Percentiles rank a stretch among this genome's conserved stretches.
These are phyloP conservation scores for Hyposmocoma kahamanoa DNA, from an alignment of 1,140 invertebrate species.

Conservation along the genomic window DNA sequence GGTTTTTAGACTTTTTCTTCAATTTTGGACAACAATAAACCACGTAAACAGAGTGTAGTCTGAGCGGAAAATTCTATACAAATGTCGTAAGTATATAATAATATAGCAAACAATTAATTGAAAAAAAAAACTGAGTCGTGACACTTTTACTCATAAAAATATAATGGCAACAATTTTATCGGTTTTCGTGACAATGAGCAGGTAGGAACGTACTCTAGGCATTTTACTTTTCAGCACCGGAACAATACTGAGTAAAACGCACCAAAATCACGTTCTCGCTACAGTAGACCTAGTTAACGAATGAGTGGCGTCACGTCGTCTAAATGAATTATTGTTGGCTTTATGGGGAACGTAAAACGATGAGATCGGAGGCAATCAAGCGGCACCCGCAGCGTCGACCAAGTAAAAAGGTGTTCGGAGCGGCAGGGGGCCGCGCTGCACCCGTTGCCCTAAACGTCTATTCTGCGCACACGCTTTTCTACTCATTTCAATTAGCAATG, in stretches of 20 bases:
- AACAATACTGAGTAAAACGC: constrained; percentile 4
- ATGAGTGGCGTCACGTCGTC: constrained; percentile 69
- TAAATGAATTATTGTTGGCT: constrained; percentile 73
- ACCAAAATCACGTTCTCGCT: constrained; percentile 40
- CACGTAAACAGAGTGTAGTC: too few relatives aligned
- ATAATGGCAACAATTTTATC: too few relatives aligned
- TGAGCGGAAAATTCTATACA: too few relatives aligned
- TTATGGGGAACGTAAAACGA: constrained; percentile 70
- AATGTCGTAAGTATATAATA: too few relatives aligned
- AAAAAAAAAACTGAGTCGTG: too few relatives aligned
- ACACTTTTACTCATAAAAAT: too few relatives aligned
- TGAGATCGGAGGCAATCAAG: constrained; percentile 69
- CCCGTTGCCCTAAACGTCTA: constrained; percentile 55
- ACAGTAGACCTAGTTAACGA: constrained; percentile 61
- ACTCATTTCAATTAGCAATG: constrained; percentile 66
- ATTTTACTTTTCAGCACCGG: constrained; percentile 23
- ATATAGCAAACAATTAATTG: too few relatives aligned
- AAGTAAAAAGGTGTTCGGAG: constrained; percentile 62
- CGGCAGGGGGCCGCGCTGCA: constrained; percentile 48
- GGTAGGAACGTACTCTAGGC: too few relatives aligned
- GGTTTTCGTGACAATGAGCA: too few relatives aligned
- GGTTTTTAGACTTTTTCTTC: too few relatives aligned
- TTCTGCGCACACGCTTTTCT: constrained; percentile 45
- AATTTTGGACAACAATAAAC: too few relatives aligned
- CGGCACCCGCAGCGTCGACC: constrained; percentile 60